phyloP scores from a whole-genome alignment of 2,797 vertebrate genomes.

The Gouania willdenowi region DNA sequence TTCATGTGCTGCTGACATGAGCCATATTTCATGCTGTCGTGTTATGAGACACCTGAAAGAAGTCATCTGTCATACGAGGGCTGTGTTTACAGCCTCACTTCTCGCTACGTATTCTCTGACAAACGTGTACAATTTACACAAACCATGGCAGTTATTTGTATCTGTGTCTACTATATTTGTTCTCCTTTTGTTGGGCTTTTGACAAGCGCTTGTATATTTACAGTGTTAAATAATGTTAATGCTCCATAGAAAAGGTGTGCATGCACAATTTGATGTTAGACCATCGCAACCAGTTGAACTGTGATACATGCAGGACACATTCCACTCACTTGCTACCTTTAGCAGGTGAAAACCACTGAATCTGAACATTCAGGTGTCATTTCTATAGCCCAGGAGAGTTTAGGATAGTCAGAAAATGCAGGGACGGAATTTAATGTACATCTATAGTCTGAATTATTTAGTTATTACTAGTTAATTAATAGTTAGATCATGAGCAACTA shows the following conservation, averaged over 20 bases:
- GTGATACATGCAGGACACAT: constrained; percentile 48
- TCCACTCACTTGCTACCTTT: constrained; percentile 55
- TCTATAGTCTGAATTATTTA: no score
- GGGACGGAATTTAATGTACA: background rate
- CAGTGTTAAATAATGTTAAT: no score
- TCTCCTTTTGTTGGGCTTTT: background rate
- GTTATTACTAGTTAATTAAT: no score
- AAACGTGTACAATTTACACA: background rate
- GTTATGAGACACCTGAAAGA: background rate
- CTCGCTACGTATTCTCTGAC: background rate
- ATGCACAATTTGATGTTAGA: background rate
- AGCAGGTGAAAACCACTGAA: constrained; percentile 43
- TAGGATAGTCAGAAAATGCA: constrained; percentile 14
- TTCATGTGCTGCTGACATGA: background rate
- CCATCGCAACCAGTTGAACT: constrained; percentile 44
- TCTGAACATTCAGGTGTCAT: constrained; percentile 50
- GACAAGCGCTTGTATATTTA: no score
- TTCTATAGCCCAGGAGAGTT: constrained; percentile 59
- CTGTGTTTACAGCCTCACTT: background rate
- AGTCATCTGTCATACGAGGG: background rate
- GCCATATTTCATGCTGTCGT: constrained; percentile 4
- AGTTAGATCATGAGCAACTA: no score
- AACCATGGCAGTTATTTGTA: no score
- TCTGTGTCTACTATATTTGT: background rate
- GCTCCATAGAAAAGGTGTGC: background rate